phyloP scores from a whole-genome alignment of 2,113 vertebrate species.

The Solenodon paradoxus region DNA sequence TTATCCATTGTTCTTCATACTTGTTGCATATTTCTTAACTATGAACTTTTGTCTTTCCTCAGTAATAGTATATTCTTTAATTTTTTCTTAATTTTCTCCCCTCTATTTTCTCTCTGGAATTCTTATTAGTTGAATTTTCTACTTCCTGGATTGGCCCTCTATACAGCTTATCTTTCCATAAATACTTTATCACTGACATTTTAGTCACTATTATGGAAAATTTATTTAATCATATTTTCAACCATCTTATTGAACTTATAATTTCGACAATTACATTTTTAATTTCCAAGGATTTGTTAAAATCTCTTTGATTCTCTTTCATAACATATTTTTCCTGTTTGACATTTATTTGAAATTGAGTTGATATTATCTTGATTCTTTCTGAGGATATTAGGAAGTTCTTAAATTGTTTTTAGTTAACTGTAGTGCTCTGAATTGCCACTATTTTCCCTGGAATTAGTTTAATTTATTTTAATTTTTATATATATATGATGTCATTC shows the following conservation, averaged over 20 bases:
- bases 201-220: neutral
- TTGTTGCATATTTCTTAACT: neutral
- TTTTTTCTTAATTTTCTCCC: neutral
- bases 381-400: neutral
- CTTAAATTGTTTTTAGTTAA: neutral
- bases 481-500: neutral
- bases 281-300: too few relatives aligned
- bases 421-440: neutral
- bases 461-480: neutral
- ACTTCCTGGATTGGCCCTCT: neutral
- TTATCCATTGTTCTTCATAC: neutral
- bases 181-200: neutral
- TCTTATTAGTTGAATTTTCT: neutral
- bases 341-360: neutral
- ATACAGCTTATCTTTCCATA: neutral
- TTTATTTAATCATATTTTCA: neutral
- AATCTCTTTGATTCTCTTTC: neutral
- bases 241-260: neutral
- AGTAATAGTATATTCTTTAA: neutral
- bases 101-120: neutral
- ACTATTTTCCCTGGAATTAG: neutral
- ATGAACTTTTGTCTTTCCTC: neutral
- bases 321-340: neutral
- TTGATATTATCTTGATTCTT: neutral
- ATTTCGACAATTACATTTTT: too few relatives aligned